Conservation (phyloP, 2,113 vertebrate species). For the Cyprinodon variegatus region DNA sequence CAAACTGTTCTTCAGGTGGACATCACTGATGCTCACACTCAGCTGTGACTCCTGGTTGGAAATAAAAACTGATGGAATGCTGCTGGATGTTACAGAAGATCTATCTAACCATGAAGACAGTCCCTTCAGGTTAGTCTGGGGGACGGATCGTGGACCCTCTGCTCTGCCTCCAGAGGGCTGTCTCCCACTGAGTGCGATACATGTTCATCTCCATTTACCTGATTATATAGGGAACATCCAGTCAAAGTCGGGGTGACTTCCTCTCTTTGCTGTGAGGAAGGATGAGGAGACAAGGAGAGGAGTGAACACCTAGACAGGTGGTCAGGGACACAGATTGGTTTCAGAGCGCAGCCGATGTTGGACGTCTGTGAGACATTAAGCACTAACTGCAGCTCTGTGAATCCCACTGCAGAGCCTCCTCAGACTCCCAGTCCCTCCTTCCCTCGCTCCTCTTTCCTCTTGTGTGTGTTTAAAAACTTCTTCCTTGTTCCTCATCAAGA, state of each 20-base stretch:
- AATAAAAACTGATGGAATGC: too few species aligned
- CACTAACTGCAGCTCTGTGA: conserved; percentile 54
- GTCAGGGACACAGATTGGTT: conserved; percentile 67
- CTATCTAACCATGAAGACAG: conserved; percentile 40
- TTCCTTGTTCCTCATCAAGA: conserved; percentile 44
- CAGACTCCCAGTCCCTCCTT: conserved; percentile 3
- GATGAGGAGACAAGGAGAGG: conserved; percentile 35
- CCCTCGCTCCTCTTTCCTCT: conserved; percentile 30
- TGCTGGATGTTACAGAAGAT: too few species aligned
- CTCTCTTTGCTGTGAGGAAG: conserved; percentile 37
- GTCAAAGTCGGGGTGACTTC: conserved; percentile 81
- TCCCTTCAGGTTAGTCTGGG: conserved; percentile 32
- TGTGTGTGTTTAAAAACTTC: conserved; percentile 46
- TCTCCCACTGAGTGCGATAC: conserved; percentile 43
- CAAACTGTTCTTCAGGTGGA: too few species aligned
- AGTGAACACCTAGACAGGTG: conserved; percentile 72
- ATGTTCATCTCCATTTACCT: conserved; percentile 74
- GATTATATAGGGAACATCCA: conserved; percentile 54
- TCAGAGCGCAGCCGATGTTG: conserved; percentile 67
- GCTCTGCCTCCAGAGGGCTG: conserved; percentile 51
- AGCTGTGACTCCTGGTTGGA: too few species aligned
- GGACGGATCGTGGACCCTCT: conserved; percentile 51
- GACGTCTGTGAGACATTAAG: conserved; percentile 65
- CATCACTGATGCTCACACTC: background rate
- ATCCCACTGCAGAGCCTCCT: conserved; percentile 44